These are phyloP conservation scores for Gyrodactylus bullatarudis DNA, from an alignment of 1,140 invertebrate species.

Conservation along the genomic window DNA sequence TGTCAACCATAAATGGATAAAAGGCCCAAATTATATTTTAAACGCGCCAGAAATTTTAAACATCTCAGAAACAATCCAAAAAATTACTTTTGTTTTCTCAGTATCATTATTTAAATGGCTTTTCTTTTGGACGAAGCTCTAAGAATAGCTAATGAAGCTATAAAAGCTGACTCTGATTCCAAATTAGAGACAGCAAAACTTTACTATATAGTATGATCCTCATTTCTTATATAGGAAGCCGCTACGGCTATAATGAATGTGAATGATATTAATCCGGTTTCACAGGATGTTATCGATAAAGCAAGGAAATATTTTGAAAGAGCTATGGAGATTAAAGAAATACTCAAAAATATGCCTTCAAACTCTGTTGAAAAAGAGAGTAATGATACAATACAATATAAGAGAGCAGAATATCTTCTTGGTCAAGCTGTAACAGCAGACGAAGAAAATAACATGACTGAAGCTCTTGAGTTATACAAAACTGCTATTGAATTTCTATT, in stretches of 20 bases:
- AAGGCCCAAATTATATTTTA: too few relatives aligned
- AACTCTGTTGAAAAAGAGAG: neutral
- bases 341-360: neutral
- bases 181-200: neutral
- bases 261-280: neutral
- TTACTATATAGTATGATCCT: neutral
- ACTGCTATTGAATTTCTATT: neutral
- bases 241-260: neutral
- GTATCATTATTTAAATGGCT: neutral
- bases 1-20: too few relatives aligned
- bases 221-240: neutral
- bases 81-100: neutral
- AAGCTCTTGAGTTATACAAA: neutral
- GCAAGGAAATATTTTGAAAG: neutral
- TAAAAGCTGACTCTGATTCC: neutral
- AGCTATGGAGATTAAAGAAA: neutral
- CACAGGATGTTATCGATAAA: neutral
- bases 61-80: neutral
- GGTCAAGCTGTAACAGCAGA: neutral
- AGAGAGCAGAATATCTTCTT: neutral
- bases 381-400: neutral
- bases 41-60: too few relatives aligned
- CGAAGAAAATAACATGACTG: neutral
- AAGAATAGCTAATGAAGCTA: neutral
- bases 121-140: neutral